These are phyloP conservation scores for Malurus splendens DNA, from an alignment of 2,797 vertebrate genomes.

Conservation along the genomic window DNA sequence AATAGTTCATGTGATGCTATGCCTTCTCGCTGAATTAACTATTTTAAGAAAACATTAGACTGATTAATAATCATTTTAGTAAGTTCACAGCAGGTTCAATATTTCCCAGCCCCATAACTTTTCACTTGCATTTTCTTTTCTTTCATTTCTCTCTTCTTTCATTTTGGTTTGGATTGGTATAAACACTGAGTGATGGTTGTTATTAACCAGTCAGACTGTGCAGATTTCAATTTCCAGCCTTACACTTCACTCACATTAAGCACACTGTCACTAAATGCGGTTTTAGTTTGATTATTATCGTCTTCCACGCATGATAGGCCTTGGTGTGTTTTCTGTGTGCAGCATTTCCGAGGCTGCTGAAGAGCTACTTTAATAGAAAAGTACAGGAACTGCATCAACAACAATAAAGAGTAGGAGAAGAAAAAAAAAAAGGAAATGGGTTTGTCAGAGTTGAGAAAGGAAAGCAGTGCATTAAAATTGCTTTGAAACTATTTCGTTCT, in stretches of 20 bases:
- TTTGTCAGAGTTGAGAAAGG: neutral
- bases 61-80: neutral
- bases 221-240: neutral
- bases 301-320: neutral
- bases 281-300: neutral
- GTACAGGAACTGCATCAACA: neutral
- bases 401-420: neutral
- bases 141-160: neutral
- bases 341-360: neutral
- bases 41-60: neutral
- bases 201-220: neutral
- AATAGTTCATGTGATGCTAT: rapidly evolving
- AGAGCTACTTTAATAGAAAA: neutral
- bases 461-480: neutral
- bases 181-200: neutral
- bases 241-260: neutral
- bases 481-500: constrained; percentile 16
- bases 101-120: neutral
- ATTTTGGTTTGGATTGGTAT: rapidly evolving
- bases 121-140: neutral
- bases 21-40: neutral
- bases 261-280: neutral
- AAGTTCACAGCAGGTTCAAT: neutral
- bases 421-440: neutral
- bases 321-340: neutral